A percentile compares a stretch with the other conserved stretches of the same genome.
phyloP scores from a whole-genome alignment of 2,888 invertebrate species.

The Lithophane ornitopus region DNA sequence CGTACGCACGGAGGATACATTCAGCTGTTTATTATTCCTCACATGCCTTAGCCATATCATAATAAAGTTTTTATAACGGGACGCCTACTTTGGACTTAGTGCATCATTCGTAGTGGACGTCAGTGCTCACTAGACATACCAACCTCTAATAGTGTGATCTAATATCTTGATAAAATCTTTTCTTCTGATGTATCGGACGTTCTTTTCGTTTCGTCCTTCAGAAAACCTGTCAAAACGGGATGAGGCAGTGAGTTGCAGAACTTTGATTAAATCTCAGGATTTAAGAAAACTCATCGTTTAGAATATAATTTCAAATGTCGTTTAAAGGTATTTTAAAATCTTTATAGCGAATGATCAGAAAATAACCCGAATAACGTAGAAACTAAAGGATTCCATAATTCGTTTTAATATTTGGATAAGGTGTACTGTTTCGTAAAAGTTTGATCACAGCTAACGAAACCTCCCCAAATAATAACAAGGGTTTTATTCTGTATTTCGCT shows the following conservation, averaged over 20 bases:
- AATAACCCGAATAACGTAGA: background rate
- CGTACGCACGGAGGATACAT: conserved; percentile 33
- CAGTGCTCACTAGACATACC: conserved; percentile 4
- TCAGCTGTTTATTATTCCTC: conserved; percentile 30
- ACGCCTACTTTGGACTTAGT: conserved; percentile 4
- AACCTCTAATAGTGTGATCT: background rate
- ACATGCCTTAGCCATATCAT: conserved; percentile 15
- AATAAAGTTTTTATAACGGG: conserved; percentile 36
- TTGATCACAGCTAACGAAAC: conserved; percentile 1
- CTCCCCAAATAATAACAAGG: conserved; percentile 1
- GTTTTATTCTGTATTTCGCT: conserved; percentile 20
- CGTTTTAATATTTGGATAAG: conserved; percentile 36
- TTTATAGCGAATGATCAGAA: background rate
- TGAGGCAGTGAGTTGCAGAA: background rate
- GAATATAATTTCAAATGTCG: background rate
- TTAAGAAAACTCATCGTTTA: background rate
- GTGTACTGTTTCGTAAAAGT: conserved; percentile 1
- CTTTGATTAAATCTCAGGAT: background rate
- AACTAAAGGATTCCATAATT: conserved; percentile 18
- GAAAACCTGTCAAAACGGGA: background rate
- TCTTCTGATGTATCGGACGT: background rate
- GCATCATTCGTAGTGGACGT: background rate
- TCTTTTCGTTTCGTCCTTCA: background rate
- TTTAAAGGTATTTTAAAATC: background rate
- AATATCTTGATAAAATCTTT: conserved; percentile 3